Evolutionary conservation across 2,888 invertebrate species (phyloP).

Genomic region (Nemotelus nigrinus): DNA sequence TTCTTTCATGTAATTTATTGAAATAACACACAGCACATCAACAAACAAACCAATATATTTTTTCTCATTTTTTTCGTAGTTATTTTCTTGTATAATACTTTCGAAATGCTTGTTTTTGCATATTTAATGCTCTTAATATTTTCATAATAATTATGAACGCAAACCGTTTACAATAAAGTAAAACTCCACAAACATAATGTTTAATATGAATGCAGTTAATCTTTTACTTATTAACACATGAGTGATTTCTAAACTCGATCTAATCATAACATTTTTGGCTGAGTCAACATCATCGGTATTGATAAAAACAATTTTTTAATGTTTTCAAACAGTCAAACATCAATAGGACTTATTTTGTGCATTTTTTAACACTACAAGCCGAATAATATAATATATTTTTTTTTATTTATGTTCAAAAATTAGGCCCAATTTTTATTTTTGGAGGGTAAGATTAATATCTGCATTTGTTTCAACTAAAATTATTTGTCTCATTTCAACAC

Average conservation of each 20-base stretch:
- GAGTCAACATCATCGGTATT: not conserved
- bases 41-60: conserved; percentile 63
- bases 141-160: conserved; percentile 36
- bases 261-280: conserved; percentile 6
- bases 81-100: conserved; percentile 55
- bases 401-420: not conserved
- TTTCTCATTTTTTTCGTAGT: conserved; percentile 60
- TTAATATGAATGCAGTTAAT: not conserved
- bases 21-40: conserved; percentile 47
- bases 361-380: conserved; percentile 7
- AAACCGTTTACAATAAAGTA: not conserved
- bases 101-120: conserved; percentile 18
- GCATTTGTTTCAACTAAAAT: not conserved
- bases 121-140: not conserved
- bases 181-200: not conserved
- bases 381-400: conserved; percentile 19
- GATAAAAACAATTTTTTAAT: conserved; percentile 10
- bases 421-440: conserved; percentile 17
- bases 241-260: no score
- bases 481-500: no score
- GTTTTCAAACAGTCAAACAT: not conserved
- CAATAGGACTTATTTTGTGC: not conserved
- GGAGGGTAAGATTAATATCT: not conserved
- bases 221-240: not conserved
- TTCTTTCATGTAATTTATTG: no score